Base-by-base conservation (phyloP, 64 coral and sea anemone species). In the Platygyra sinensis region DNA sequence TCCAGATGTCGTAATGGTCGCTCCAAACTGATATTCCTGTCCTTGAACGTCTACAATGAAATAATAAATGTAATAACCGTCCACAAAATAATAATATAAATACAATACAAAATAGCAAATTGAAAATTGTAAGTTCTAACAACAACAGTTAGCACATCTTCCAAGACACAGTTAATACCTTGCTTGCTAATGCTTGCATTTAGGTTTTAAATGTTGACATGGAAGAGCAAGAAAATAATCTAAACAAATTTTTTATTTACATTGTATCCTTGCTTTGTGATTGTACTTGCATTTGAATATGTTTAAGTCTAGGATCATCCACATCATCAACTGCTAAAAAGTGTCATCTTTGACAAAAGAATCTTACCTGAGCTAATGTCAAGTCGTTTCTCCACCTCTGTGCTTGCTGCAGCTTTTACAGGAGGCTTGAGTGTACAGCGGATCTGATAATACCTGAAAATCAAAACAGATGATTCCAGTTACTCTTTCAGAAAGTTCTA, bases 361-460 rank as follows among this genome's bases (percentile, higher is more conserved):
- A n/a, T 25, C 9, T 82, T 73, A 90, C 78, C 78, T 60, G 52
- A 59, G 9, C 30, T 55, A 84, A 59, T 30, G 0, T 69, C 16
- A 52, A 74, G 79, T 75, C 86, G 64, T 86, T 96, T 90, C 51
- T 96, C 95, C 28, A 94, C 91, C 87, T 96, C 95, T 49, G 86
- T 79, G 74, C 61, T 86, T 62, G 88, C 90, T 46, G 75, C 87
- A 60, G 84, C 55, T 80, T 96, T 96, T 19, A 86, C 25, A 17
- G 91, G 95, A 36, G 95, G 95, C 74, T 91, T 96, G 17, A 96
- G 79, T 12, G 88, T 88, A 76, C 95, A 96, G 36, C 91, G 76
- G 28, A 96, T 83, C 24, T 96, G 88, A 82, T 96, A 96, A 88
- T 93, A 96, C 74, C 95, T 96, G 30, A n/a, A 11, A 36, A 83